These are phyloP conservation scores for Setophaga petechia DNA, from an alignment of 2,113 vertebrate species.

Conservation along the genomic window DNA sequence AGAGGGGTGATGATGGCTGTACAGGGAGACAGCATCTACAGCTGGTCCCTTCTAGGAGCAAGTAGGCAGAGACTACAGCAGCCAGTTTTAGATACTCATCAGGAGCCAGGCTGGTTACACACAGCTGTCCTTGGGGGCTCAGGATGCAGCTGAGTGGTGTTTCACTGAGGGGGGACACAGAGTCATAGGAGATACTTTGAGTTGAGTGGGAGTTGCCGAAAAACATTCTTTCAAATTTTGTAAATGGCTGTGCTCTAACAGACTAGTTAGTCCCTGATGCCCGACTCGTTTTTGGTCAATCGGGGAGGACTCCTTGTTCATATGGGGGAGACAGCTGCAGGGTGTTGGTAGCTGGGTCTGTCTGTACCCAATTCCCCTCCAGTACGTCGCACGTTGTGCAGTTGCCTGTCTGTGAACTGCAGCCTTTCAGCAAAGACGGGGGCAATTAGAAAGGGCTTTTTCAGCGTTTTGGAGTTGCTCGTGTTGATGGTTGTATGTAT, in stretches of 20 bases:
- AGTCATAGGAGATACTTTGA: background rate
- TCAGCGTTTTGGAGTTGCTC: background rate
- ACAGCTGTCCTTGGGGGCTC: background rate
- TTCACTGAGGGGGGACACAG: background rate
- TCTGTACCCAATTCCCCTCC: accelerated
- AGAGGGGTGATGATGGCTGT: background rate
- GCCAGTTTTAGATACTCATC: background rate
- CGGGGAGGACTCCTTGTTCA: accelerated
- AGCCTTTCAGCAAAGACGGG: background rate
- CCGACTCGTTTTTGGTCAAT: accelerated
- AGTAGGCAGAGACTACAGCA: background rate
- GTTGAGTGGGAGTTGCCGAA: background rate
- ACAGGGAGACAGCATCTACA: background rate
- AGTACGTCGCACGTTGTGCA: accelerated
- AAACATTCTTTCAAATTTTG: accelerated
- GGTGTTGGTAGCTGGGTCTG: background rate
- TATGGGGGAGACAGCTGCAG: accelerated
- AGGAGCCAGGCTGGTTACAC: background rate
- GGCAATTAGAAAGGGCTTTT: background rate
- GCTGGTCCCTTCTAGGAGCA: background rate
- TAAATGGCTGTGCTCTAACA: background rate
- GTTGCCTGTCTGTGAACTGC: background rate
- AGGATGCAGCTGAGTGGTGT: accelerated
- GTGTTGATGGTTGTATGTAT: accelerated
- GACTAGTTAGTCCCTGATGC: background rate